Evolutionary conservation across 2,113 vertebrate genomes (phyloP), one percentile per base, ranked within the genome.

Genomic region (Syngnathoides biaculeatus): DNA sequence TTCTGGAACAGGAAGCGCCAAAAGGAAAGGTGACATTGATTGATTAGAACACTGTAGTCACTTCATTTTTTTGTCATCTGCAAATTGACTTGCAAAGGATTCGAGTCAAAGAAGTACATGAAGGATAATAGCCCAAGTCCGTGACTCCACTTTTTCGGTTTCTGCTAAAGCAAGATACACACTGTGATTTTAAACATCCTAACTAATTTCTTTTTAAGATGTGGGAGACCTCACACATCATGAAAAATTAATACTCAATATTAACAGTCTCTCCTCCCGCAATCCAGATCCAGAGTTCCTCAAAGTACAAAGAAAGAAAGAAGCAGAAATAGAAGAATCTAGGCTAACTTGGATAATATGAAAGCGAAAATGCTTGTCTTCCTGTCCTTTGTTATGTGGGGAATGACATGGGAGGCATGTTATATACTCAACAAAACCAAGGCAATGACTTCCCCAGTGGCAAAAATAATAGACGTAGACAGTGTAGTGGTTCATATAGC

Each of bases 41-140:
- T 76, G 81, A 83, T 78, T 73, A 55, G 14, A 59, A 64, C 39
- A 27, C 40, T 67, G 66, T 47, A 71, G 65, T 78, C 65, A 69
- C 77, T 75, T 83, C 12, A 78, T 42, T 62, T 57, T 62, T 57
- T 45, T 10, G 60, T 62, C 60, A 9, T 24, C 12, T 9, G 40
- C 13, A 43, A 43, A 78, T 53, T 78, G 58, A 64, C 59, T 65
- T 55, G 35, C 24, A 78, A 1, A 45, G 65, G 55, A 68, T 79
- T 79, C 63, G 69, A 71, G 30, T 59, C 52, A 57, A 26, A 55
- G 22, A 22, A 24, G 52, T 57, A 57, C 5, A 30, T 30, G 30
- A 30, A 0, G 52, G 22, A 55, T 26, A 26, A 55, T 26, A 55
- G 52, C 22, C 22, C 22, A 12, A 55, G 52, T 55, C 12, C 11